Evolutionary conservation across 2,797 vertebrate genomes (phyloP).

Genomic region (Sebastes vulpes): DNA sequence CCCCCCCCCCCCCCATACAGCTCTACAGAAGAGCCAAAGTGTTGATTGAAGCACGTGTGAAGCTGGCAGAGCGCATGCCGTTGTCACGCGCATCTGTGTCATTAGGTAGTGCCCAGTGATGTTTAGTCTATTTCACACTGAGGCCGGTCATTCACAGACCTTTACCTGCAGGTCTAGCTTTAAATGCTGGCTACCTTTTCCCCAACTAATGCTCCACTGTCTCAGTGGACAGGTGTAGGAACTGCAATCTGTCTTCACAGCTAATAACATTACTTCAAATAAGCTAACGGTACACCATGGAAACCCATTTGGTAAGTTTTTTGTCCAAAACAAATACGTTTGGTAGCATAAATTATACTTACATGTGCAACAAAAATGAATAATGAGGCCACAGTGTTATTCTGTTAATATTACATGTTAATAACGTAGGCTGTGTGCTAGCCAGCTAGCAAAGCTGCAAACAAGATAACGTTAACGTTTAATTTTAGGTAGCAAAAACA

Average conservation of each 20-base stretch:
- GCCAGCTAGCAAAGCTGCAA: not conserved
- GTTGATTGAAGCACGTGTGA: constrained; percentile 23
- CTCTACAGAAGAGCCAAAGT: too few relatives aligned
- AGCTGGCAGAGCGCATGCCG: not conserved
- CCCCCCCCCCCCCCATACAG: too few relatives aligned
- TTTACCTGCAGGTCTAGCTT: too few relatives aligned
- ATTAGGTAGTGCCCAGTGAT: not conserved
- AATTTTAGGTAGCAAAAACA: not conserved
- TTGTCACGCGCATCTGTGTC: not conserved
- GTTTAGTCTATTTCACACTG: not conserved
- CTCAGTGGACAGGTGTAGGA: not conserved
- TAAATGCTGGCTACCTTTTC: too few relatives aligned
- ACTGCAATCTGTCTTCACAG: not conserved
- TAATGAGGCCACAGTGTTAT: too few relatives aligned
- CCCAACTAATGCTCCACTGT: not conserved
- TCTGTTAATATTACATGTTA: not conserved
- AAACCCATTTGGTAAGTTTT: not conserved
- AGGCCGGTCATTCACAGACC: not conserved
- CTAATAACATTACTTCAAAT: not conserved
- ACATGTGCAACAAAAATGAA: not conserved
- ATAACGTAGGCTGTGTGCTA: not conserved
- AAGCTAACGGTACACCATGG: not conserved
- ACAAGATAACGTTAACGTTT: not conserved
- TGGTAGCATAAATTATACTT: not conserved
- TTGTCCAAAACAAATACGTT: not conserved